phyloP scores from a whole-genome alignment of 2,113 vertebrate genomes.

The Phoenicopterus ruber region DNA sequence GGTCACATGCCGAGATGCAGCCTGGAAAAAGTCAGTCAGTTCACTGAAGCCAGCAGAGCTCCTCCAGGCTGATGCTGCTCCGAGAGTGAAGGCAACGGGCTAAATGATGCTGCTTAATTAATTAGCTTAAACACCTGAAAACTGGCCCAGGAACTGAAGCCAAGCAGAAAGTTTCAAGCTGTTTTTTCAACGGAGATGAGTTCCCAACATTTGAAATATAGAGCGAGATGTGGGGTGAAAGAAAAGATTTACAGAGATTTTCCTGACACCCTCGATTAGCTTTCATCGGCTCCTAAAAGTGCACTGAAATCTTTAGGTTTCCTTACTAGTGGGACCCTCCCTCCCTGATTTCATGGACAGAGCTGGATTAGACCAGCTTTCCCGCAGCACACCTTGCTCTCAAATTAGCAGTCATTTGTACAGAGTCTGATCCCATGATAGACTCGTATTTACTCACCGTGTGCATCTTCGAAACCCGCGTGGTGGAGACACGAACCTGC shows the following conservation, averaged over 20 bases:
- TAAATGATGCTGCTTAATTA: background rate
- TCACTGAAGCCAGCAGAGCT: background rate
- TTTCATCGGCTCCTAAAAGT: background rate
- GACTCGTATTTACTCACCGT: background rate
- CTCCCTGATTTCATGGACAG: background rate
- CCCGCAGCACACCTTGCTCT: no score
- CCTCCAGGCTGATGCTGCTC: background rate
- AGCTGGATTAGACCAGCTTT: background rate
- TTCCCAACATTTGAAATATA: background rate
- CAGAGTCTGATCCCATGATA: background rate
- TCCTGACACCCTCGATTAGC: background rate
- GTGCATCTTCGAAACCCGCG: background rate
- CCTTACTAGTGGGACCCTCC: background rate
- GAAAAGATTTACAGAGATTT: background rate
- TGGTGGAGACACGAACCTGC: background rate
- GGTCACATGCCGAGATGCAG: background rate
- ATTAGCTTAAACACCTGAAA: background rate
- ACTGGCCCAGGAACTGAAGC: background rate
- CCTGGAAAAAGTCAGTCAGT: background rate
- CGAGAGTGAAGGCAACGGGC: background rate
- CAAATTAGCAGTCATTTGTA: background rate
- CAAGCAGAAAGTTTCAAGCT: background rate
- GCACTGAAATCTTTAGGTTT: background rate
- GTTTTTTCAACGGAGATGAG: background rate
- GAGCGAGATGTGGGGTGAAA: background rate